Evolutionary conservation across 2,888 invertebrate genomes (phyloP).

Genomic region (Actias luna): DNA sequence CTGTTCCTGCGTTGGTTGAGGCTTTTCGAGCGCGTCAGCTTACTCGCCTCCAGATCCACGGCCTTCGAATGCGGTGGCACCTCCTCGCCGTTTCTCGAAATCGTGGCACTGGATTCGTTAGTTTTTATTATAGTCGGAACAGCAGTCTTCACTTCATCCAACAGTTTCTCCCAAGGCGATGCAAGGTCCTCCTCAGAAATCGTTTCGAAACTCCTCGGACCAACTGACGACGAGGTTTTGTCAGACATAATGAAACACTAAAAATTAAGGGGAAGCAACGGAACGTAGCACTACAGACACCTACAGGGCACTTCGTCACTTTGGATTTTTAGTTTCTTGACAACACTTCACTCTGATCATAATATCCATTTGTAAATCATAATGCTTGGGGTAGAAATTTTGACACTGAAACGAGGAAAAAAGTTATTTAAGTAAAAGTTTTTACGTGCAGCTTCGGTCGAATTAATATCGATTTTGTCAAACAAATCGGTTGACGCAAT

Average conservation of each 20-base stretch:
- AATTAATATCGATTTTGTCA: no score
- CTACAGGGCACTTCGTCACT: conserved; percentile 79
- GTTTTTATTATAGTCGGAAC: conserved; percentile 76
- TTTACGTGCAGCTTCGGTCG: no score
- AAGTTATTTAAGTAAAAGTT: background rate
- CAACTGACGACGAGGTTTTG: conserved; percentile 74
- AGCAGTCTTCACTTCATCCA: conserved; percentile 69
- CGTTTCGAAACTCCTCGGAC: conserved; percentile 77
- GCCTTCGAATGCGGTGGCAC: conserved; percentile 55
- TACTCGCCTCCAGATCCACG: conserved; percentile 63
- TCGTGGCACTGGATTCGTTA: conserved; percentile 68
- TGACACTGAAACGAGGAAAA: conserved; percentile 77
- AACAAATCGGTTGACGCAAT: no score
- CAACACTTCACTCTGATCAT: conserved; percentile 82
- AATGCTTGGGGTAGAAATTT: conserved; percentile 81
- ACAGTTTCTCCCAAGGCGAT: conserved; percentile 76
- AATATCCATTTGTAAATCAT: conserved; percentile 83
- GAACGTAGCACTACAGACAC: conserved; percentile 78
- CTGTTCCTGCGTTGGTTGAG: conserved; percentile 74
- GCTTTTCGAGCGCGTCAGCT: conserved; percentile 74
- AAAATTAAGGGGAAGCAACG: conserved; percentile 48
- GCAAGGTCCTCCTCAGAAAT: conserved; percentile 76
- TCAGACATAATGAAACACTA: conserved; percentile 69
- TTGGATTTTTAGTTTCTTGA: conserved; percentile 82
- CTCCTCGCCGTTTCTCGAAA: conserved; percentile 57